Evolutionary conservation across 2,888 invertebrate genomes (phyloP).

Genomic region (Diploptera punctata): DNA sequence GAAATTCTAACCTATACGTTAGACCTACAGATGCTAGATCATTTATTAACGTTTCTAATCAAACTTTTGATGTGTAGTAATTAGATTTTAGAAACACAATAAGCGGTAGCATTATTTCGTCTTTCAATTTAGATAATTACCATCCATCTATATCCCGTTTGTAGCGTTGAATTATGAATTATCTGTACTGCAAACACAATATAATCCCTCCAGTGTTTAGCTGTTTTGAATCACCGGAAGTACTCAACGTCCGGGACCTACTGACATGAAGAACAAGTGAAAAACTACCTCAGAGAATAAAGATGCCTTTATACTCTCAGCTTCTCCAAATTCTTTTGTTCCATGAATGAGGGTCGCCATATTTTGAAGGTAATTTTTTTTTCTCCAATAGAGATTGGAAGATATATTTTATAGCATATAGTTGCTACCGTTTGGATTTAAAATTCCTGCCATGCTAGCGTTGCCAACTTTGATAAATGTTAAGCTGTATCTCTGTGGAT

Average conservation of each 20-base stretch:
- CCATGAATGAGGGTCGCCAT: no score
- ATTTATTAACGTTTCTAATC: neutral
- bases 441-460: no score
- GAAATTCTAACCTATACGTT: constrained; percentile 36
- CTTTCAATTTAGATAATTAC: constrained; percentile 31
- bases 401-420: no score
- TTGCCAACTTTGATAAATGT: no score
- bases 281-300: constrained; percentile 31
- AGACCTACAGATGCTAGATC: constrained; percentile 25
- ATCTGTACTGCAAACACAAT: constrained; percentile 27
- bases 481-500: no score
- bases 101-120: neutral
- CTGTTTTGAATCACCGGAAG: constrained; percentile 44
- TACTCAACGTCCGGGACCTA: constrained; percentile 30
- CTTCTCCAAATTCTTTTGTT: no score
- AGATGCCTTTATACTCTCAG: no score
- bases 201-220: constrained; percentile 39
- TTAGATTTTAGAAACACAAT: neutral
- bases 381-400: no score
- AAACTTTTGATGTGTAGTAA: neutral
- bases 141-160: constrained; percentile 37
- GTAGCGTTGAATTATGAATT: constrained; percentile 11
- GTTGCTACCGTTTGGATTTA: no score
- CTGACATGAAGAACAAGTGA: constrained; percentile 33
- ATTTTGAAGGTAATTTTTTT: no score